A percentile compares a stretch with the other conserved stretches of the same genome.
Conservation (phyloP, 2,113 vertebrate species). For the Pterocles orientalis region DNA sequence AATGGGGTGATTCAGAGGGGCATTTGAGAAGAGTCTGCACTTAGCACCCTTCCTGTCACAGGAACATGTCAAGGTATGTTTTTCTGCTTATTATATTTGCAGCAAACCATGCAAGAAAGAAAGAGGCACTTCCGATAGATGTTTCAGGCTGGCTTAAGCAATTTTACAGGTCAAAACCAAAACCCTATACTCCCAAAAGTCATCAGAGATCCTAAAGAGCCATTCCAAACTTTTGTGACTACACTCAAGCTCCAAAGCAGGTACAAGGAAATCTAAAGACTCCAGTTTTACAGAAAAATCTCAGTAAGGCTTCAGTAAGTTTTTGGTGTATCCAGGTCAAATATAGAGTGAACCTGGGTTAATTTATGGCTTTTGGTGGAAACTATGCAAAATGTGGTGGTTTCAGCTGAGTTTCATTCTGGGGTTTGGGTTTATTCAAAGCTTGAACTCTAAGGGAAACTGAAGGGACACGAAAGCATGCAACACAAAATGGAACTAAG, state of each 20-base stretch:
- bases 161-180: background rate
- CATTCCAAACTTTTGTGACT: background rate
- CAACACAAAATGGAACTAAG: background rate
- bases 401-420: slow-evolving; percentile 25
- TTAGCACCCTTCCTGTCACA: background rate
- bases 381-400: slow-evolving; percentile 43
- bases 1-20: background rate
- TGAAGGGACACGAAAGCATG: background rate
- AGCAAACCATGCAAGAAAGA: background rate
- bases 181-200: background rate
- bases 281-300: background rate
- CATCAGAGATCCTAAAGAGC: background rate
- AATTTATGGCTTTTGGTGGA: slow-evolving; percentile 26
- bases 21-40: background rate
- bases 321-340: background rate
- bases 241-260: background rate
- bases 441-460: background rate
- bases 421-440: background rate
- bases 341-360: background rate
- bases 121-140: background rate
- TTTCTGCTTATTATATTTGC: background rate
- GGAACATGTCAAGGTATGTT: background rate
- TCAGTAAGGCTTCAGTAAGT: background rate
- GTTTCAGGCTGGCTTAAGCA: background rate
- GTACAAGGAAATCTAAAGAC: background rate